A percentile compares a stretch with the other conserved stretches of the same genome.
Conservation (phyloP, 2,797 vertebrate genomes). For the Martes flavigula region DNA sequence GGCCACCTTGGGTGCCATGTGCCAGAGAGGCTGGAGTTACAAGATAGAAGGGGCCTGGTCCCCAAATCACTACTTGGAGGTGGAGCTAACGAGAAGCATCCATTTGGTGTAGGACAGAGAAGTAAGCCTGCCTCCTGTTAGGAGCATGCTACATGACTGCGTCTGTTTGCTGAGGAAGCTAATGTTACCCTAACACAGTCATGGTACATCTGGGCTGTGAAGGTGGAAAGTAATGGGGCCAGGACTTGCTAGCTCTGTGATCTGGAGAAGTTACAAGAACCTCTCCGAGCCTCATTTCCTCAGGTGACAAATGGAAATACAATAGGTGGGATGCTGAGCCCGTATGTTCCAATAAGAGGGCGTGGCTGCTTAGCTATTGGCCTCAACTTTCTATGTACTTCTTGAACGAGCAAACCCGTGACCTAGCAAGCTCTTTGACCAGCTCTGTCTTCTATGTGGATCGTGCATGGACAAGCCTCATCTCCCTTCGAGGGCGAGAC, state of each 20-base stretch:
- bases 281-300: background rate
- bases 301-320: background rate
- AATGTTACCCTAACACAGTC: background rate
- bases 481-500: background rate
- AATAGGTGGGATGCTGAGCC: background rate
- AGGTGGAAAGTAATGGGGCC: background rate
- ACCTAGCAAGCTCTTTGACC: background rate
- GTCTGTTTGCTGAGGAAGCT: background rate
- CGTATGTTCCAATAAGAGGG: background rate
- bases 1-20: background rate
- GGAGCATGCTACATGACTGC: accelerated
- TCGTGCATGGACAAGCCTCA: accelerated
- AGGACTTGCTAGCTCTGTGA: background rate
- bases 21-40: background rate
- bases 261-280: background rate
- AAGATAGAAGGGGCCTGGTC: background rate
- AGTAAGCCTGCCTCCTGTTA: background rate
- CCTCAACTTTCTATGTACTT: background rate
- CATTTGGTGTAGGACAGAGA: background rate
- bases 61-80: background rate
- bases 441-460: background rate
- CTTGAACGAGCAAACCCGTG: background rate
- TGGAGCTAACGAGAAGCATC: background rate
- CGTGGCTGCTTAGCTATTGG: too few species aligned
- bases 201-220: background rate